Conservation (phyloP, 2,888 invertebrate genomes). For the Epinotia brunnichana region DNA sequence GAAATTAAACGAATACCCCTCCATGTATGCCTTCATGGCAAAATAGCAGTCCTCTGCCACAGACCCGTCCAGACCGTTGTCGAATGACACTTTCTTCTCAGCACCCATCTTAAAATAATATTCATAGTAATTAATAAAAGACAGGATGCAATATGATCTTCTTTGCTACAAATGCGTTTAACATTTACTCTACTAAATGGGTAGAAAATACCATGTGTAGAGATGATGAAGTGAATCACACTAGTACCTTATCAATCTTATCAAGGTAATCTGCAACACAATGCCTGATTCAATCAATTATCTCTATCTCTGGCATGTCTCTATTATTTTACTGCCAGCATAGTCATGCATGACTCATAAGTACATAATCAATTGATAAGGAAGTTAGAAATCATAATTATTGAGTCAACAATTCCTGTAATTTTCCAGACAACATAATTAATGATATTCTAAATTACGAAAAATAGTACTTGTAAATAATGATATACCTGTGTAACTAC, state of each 20-base stretch:
- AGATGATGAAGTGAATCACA: no score
- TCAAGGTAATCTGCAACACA: no score
- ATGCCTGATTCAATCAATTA: no score
- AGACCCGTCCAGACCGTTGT: slow-evolving; percentile 97
- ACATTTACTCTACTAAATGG: no score
- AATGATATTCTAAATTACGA: background rate
- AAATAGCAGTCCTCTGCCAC: slow-evolving; percentile 99
- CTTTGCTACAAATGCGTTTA: no score
- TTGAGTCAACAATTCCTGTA: background rate
- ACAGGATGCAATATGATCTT: no score
- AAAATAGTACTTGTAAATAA: background rate
- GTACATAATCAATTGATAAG: slow-evolving; percentile 4
- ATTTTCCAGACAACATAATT: background rate
- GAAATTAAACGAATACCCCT: slow-evolving; percentile 97
- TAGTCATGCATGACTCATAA: no score
- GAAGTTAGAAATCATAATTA: background rate
- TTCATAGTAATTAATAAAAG: slow-evolving; percentile 2
- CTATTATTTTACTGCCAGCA: no score
- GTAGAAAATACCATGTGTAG: no score
- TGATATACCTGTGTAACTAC: slow-evolving; percentile 94
- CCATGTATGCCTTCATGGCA: slow-evolving; percentile 96
- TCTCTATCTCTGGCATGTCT: background rate
- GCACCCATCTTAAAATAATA: slow-evolving; percentile 88
- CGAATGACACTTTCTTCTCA: slow-evolving; percentile 96
- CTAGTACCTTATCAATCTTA: no score